These are phyloP conservation scores for Mugil cephalus DNA, from an alignment of 2,113 vertebrate genomes.

Conservation along the genomic window DNA sequence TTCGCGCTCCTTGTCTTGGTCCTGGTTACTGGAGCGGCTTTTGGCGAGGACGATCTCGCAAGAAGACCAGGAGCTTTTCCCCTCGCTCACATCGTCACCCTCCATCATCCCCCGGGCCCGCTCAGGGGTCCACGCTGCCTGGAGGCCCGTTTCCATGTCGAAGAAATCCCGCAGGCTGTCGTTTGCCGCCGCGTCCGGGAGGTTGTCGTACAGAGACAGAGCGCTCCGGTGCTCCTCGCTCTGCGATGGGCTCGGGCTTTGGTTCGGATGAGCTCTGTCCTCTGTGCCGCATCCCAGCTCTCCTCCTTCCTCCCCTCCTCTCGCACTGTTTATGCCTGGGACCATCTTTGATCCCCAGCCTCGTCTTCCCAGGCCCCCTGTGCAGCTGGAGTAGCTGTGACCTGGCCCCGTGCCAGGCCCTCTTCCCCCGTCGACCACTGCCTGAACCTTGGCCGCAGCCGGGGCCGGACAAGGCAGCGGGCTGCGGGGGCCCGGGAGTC, in stretches of 20 bases:
- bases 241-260: slow-evolving; percentile 57
- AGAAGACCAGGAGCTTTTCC: slow-evolving; percentile 68
- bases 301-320: slow-evolving; percentile 54
- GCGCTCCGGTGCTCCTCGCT: slow-evolving; percentile 73
- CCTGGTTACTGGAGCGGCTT: slow-evolving; percentile 44
- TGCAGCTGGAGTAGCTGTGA: slow-evolving; percentile 80
- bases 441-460: slow-evolving; percentile 77
- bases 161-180: slow-evolving; percentile 20
- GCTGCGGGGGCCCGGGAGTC: slow-evolving; percentile 57
- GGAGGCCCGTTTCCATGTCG: slow-evolving; percentile 60
- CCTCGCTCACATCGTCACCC: slow-evolving; percentile 41
- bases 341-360: slow-evolving; percentile 56
- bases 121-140: slow-evolving; percentile 41
- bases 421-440: slow-evolving; percentile 60
- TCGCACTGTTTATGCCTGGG: slow-evolving; percentile 41
- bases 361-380: slow-evolving; percentile 58
- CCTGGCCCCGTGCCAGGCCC: slow-evolving; percentile 73
- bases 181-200: background rate
- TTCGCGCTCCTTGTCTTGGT: slow-evolving; percentile 33
- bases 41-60: slow-evolving; percentile 59
- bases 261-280: slow-evolving; percentile 50
- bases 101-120: slow-evolving; percentile 25
- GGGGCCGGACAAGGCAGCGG: slow-evolving; percentile 60
- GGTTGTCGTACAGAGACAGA: slow-evolving; percentile 76
- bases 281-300: slow-evolving; percentile 31